Percentiles rank a stretch among this genome's conserved stretches.
Evolutionary conservation across 2,888 invertebrate species (phyloP).

Genomic region (Rhorus exstirpatorius): DNA sequence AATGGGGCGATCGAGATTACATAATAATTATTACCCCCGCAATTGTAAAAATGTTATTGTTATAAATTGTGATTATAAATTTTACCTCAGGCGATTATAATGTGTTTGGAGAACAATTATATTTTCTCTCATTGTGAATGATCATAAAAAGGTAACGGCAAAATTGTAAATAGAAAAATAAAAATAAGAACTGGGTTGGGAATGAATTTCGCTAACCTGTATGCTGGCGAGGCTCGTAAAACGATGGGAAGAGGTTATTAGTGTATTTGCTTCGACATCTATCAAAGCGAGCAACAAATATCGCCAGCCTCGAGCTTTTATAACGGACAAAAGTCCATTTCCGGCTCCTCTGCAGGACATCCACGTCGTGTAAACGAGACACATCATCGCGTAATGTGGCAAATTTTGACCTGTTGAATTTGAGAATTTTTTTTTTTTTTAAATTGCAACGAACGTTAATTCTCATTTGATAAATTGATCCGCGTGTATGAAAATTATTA

Average conservation of each 20-base stretch:
- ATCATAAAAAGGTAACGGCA: background rate
- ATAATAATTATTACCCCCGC: too few relatives aligned
- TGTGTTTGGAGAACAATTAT: too few relatives aligned
- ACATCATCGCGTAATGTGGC: slow-evolving; percentile 92
- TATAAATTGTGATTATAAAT: too few relatives aligned
- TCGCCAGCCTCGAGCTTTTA: slow-evolving; percentile 92
- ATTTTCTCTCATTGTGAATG: too few relatives aligned
- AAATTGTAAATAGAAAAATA: background rate
- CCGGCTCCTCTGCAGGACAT: slow-evolving; percentile 90
- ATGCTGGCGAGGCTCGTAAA: slow-evolving; percentile 91
- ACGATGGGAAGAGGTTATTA: slow-evolving; percentile 93
- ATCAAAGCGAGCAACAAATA: slow-evolving; percentile 92
- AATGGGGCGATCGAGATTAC: too few relatives aligned
- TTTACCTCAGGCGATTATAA: too few relatives aligned
- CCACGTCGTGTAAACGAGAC: slow-evolving; percentile 92
- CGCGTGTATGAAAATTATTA: slow-evolving; percentile 61
- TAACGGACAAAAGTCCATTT: slow-evolving; percentile 88
- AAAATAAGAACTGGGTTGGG: background rate
- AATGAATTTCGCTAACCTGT: slow-evolving; percentile 86
- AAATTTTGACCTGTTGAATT: slow-evolving; percentile 90
- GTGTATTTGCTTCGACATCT: slow-evolving; percentile 95
- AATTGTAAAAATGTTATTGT: too few relatives aligned
- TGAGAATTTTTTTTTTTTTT: too few relatives aligned
- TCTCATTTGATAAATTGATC: background rate
- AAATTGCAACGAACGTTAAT: background rate